Evolutionary conservation across 92 coral and sea anemone genomes (phyloP), one percentile per base, ranked within the genome.

Genomic region (Meandrina meandrites): DNA sequence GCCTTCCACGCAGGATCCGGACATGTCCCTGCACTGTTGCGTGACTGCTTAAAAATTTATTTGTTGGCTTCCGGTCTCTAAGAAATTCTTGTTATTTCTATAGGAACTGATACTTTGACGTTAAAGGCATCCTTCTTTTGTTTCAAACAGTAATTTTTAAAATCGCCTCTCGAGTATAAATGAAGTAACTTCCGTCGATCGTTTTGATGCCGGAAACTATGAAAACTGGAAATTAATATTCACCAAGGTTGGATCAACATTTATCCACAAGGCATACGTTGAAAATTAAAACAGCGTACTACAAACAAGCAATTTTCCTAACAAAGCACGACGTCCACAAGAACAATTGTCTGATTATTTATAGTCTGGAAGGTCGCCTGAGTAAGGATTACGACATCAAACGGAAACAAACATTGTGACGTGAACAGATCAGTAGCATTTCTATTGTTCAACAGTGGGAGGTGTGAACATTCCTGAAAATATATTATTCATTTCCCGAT

Each of bases 381-480:
- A 40, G 66, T 30, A 8, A 11, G 83, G 71, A 71, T 82, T 82
- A 72, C 86, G 79, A 32, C 57, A 70, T 79, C 69, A 50, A 50
- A 21, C 86, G 48, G 64, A 70, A 21, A 50, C 66, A 69, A 69
- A 8, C 24, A 72, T 10, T 18, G 45, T 67, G 85, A 81, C 85
- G 76, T 67, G 22, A 24, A 31, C 9, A 2, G 50, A 32, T 79
- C 71, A 76, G 18, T 68, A 47, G 32, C 28, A 15, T 22, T 19
- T 4, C 69, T 34, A 51, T 83, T 54, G 79, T 83, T 72, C 34
- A 31, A 19, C 50, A 54, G 48, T 21, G 79, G 79, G 70, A 84
- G 64, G 81, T 78, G 87, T 84, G 58, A 37, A 74, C 69, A 56
- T 84, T 57, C 87, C 80, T 45, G 54, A 56, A 16, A 17, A 57